phyloP scores from a whole-genome alignment of 1,140 invertebrate genomes.

The Penaeus chinensis region DNA sequence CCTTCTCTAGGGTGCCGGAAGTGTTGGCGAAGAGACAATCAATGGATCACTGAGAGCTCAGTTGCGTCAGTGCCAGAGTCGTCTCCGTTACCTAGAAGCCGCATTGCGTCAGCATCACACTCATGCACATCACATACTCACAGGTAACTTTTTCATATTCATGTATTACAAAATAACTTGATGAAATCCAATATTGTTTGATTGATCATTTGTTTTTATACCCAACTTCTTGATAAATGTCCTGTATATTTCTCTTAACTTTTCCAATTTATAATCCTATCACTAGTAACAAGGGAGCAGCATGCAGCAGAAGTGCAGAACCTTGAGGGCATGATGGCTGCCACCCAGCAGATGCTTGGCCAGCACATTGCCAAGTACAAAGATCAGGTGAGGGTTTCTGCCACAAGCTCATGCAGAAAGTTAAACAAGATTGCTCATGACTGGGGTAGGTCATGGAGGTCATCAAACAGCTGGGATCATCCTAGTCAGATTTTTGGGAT shows the following conservation, averaged over 20 bases:
- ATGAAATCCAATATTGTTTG: no score
- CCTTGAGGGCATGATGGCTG: conserved; percentile 48
- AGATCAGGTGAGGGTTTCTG: conserved; percentile 39
- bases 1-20: conserved; percentile 12
- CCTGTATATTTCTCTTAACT: background rate
- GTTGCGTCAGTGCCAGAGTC: conserved; percentile 40
- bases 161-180: no score
- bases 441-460: background rate
- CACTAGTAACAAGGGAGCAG: conserved; percentile 41
- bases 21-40: conserved; percentile 45
- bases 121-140: conserved; percentile 43
- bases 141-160: conserved; percentile 10
- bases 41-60: conserved; percentile 35
- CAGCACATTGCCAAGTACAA: conserved; percentile 56
- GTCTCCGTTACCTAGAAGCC: conserved; percentile 36
- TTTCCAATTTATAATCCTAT: background rate
- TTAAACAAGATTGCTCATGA: no score
- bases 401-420: no score
- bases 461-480: background rate
- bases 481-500: no score
- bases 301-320: conserved; percentile 54
- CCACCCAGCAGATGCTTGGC: conserved; percentile 53
- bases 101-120: conserved; percentile 41
- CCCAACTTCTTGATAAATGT: background rate
- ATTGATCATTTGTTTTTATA: background rate